Conservation (phyloP, 2,113 vertebrate genomes). For the Poecile atricapillus region DNA sequence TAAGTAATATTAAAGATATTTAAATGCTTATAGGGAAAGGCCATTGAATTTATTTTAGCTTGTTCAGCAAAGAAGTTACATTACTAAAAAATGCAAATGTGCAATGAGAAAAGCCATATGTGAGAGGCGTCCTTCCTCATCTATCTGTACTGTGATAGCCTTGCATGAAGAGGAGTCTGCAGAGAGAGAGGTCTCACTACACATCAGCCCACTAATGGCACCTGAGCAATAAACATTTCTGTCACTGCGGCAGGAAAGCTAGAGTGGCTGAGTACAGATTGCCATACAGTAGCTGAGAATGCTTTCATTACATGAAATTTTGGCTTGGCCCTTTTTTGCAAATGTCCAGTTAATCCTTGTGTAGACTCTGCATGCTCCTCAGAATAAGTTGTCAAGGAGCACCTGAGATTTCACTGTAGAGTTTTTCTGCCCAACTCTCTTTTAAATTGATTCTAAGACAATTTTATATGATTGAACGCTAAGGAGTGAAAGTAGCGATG, state of each 20-base stretch:
- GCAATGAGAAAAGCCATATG: neutral
- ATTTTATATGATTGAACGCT: neutral
- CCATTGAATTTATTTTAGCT: neutral
- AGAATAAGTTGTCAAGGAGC: neutral
- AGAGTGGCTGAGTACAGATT: neutral
- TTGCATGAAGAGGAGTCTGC: neutral
- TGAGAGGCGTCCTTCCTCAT: neutral
- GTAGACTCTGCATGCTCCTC: neutral
- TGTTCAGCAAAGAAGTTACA: neutral
- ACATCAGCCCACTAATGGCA: neutral
- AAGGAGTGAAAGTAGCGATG: neutral
- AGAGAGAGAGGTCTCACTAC: neutral
- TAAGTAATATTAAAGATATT: neutral
- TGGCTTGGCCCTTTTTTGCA: neutral
- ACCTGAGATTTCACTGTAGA: neutral
- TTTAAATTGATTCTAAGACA: neutral
- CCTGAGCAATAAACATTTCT: neutral
- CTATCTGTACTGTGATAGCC: neutral
- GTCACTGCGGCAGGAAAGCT: neutral
- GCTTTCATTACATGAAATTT: fast-evolving
- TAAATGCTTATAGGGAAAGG: neutral
- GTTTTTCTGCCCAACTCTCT: neutral
- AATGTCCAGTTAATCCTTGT: neutral
- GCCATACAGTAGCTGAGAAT: fast-evolving
- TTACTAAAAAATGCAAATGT: neutral